Conservation (phyloP, 2,113 vertebrate species). For the Lasiurus borealis region DNA sequence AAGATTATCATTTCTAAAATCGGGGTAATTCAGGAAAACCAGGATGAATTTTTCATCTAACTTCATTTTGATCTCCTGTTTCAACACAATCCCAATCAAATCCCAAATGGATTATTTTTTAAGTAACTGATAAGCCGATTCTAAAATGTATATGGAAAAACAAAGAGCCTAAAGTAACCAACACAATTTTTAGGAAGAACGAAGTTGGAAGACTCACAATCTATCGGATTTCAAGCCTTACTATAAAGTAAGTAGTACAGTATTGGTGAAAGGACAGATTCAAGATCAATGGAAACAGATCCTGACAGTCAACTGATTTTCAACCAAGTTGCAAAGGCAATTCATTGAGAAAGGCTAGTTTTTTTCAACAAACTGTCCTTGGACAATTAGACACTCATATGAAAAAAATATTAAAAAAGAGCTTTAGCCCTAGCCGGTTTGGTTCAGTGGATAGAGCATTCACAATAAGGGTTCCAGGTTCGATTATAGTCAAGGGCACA, state of each 20-base stretch:
- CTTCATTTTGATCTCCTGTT: not conserved
- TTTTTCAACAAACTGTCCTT: not conserved
- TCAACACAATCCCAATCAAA: not conserved
- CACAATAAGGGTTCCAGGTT: no score
- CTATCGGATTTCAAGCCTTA: not conserved
- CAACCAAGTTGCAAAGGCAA: not conserved
- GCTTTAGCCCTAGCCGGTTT: no score
- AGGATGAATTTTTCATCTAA: not conserved
- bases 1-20: not conserved
- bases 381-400: not conserved
- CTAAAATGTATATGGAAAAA: not conserved
- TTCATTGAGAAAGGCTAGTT: not conserved
- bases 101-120: not conserved
- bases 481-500: no score
- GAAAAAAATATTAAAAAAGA: not conserved
- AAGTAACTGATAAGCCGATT: not conserved
- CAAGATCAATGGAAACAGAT: not conserved
- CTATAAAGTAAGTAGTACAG: not conserved
- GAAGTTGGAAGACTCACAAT: not conserved
- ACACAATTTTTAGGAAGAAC: conserved; percentile 18
- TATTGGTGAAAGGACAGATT: not conserved
- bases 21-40: not conserved
- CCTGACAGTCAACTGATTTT: not conserved
- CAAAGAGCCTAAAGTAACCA: not conserved
- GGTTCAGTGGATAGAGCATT: no score